Evolutionary conservation across 1,140 invertebrate genomes (phyloP), one percentile per base, ranked within the genome.

Genomic region (Rhagoletis pomonella): DNA sequence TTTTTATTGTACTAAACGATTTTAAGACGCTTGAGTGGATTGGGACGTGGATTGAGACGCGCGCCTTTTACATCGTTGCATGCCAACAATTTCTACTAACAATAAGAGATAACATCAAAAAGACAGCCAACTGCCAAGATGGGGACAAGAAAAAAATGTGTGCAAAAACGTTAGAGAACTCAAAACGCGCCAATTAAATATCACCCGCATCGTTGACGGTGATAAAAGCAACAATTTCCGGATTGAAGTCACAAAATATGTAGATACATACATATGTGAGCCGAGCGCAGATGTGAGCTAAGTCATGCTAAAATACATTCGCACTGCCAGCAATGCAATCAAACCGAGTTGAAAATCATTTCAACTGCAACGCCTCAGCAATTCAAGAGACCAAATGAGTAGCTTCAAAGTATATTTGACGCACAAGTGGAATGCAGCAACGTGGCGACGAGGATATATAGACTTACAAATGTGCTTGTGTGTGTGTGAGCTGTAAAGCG

Each of bases 221-320:
- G 90, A 90, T 91, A 89, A 91, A 91, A 91, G 91, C 90, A 91
- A 90, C 89, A 90, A 91, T 91, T 90, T 88, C 84, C 88, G 86
- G 44, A 55, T 81, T 55, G 47, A 81, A 81, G 73, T 55, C 19
- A 42, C 47, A 47, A n/a, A 81, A 55, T 81, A 81, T 19, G 73
- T 81, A 47, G n/a, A 50, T 12, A 0, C n/a, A 50, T 4, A 50
- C 14, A 50, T 0, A 50, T 7, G 50, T 29, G 29, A 29, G 29
- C 29, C 29, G 29, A 29, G 29, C 29, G 29, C 29, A 29, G 29
- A 29, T 81, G 47, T 29, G 73, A 4, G 29, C 29, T 29, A 29
- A 29, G 29, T 29, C 29, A 1, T 29, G 29, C 64, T 67, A 4
- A 9, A 67, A 67, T 67, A 1, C 47, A 19, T 50, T 77, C 9